These are phyloP conservation scores for Eledone cirrhosa DNA, from an alignment of 2,888 invertebrate genomes.

Conservation along the genomic window DNA sequence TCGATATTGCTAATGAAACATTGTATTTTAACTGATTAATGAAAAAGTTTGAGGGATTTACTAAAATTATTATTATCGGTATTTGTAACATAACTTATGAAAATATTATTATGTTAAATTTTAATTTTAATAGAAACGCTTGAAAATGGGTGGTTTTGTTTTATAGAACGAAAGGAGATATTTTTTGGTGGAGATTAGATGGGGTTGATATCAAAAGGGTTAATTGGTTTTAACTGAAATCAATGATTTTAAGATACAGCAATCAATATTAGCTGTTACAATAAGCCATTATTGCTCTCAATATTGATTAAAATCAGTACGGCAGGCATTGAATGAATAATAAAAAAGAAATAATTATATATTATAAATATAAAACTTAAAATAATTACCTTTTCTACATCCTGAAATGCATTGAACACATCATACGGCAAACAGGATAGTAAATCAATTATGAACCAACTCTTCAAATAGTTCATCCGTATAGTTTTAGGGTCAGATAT, in stretches of 20 bases:
- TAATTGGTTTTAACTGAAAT: too few species aligned
- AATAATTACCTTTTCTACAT: constrained; percentile 81
- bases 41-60: too few species aligned
- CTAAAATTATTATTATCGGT: too few species aligned
- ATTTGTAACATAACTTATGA: too few species aligned
- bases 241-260: neutral
- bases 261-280: neutral
- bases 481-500: constrained; percentile 91
- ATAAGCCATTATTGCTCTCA: neutral
- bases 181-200: too few species aligned
- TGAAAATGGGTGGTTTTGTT: too few species aligned
- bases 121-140: too few species aligned
- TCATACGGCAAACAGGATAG: constrained; percentile 99
- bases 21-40: too few species aligned
- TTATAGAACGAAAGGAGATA: too few species aligned
- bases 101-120: too few species aligned
- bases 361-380: neutral
- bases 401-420: constrained; percentile 99
- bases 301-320: neutral
- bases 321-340: neutral
- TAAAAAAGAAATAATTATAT: neutral
- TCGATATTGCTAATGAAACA: too few species aligned
- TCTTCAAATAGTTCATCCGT: constrained; percentile 90
- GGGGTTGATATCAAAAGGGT: too few species aligned
- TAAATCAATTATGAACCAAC: constrained; percentile 99